A percentile compares a stretch with the other conserved stretches of the same genome.
Conservation (phyloP, 2,797 vertebrate genomes). For the Leptodactylus fallax region DNA sequence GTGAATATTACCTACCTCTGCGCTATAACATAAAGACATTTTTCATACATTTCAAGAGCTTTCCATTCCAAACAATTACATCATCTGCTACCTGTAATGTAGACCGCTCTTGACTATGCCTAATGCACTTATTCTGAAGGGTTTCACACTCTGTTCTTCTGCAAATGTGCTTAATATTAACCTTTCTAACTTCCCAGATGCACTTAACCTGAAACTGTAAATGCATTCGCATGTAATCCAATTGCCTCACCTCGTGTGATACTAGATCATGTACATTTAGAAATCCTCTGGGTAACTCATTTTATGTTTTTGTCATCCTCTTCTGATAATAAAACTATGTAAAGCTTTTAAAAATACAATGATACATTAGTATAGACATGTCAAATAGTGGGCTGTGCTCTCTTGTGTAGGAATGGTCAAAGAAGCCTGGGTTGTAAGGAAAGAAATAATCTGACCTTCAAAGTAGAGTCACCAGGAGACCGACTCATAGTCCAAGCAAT, state of each 20-base stretch:
- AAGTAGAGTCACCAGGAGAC: background rate
- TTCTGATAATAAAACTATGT: background rate
- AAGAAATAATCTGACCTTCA: too few species aligned
- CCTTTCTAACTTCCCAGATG: constrained; percentile 25
- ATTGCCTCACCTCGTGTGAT: constrained; percentile 33
- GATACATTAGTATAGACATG: too few species aligned
- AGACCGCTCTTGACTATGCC: constrained; percentile 10
- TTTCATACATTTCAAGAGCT: constrained; percentile 31
- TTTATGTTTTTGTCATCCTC: background rate
- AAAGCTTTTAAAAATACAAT: too few species aligned
- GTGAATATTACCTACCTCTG: background rate
- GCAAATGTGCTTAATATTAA: constrained; percentile 42
- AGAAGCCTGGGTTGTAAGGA: too few species aligned
- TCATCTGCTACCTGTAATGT: constrained; percentile 22
- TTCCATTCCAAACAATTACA: constrained; percentile 49
- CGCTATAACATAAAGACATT: background rate
- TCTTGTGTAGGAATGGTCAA: too few species aligned
- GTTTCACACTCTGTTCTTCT: constrained; percentile 44
- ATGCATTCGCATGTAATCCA: constrained; percentile 44
- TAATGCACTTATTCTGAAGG: constrained; percentile 54
- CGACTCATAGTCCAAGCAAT: background rate
- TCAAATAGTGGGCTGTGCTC: too few species aligned
- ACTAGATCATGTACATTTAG: constrained; percentile 34
- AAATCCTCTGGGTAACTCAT: constrained; percentile 37
- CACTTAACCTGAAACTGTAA: constrained; percentile 41